Evolutionary conservation across 2,888 invertebrate genomes (phyloP), one percentile per base, ranked within the genome.

Genomic region (Diloba caeruleocephala): DNA sequence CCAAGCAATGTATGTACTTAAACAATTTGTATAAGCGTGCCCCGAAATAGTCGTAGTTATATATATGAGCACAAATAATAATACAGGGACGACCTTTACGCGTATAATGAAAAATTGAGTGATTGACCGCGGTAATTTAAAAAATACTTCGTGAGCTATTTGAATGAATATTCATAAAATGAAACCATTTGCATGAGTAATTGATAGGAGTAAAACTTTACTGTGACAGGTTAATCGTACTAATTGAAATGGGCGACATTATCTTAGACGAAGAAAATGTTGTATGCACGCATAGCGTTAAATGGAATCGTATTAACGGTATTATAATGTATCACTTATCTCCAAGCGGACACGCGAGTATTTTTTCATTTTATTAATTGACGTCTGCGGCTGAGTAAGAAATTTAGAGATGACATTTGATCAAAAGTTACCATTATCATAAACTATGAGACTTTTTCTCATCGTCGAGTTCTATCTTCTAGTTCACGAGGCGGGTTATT

Each of bases 101-200:
- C 25, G 1, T 21, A 4, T 17, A 48, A 3, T 6, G 3, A 14
- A 9, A 34, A 48, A 13, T 44, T 26, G 53, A 66, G 63, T 59
- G 52, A 56, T 42, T 56, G 45, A 55, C 46, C 32, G 38, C 33
- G 38, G 61, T 52, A 46, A 51, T 71, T 56, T 51, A 38, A 53
- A 62, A 61, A 68, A 57, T 77, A 59, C 52, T 76, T 77, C 69
- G 72, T 76, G 77, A 73, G 73, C 69, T 66, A 76, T 73, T 62
- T 57, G 59, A 69, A 81, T 89, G 81, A 87, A 90, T 89, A 90
- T 89, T 87, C 82, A 90, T 87, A 76, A 73, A 76, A 65, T 70
- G 61, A 76, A 73, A 75, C 68, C 75, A 89, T 89, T 88, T 86
- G 84, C 89, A 89, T 89, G 81, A 82, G 82, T 86, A 88, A 90